Evolutionary conservation across 1,140 invertebrate genomes (phyloP), one percentile per base, ranked within the genome.

Genomic region (Dendroctonus ponderosae): DNA sequence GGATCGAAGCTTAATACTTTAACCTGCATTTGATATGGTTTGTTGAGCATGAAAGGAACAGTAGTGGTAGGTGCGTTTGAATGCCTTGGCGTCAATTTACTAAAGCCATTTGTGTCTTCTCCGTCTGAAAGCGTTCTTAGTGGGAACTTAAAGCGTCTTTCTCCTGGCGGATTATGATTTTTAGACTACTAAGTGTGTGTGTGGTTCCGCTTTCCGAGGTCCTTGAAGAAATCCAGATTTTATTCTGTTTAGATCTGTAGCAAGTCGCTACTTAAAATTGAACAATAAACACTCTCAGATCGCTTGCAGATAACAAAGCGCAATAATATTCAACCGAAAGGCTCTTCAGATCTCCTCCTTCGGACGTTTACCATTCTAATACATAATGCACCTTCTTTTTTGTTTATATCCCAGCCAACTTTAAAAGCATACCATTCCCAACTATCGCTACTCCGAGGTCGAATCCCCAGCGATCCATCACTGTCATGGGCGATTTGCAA

Each of bases 401-500:
- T 46, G 12, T 11, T 12, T 12, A 46, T 56, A 8, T n/a, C 39
- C 11, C 9, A 7, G 7, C 26, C 9, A 9, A 39, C 26, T 38
- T 56, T 56, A 56, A 41, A 41, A 56, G 53, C 11, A 12, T 46
- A 46, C 43, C 11, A n/a, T 51, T 41, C 11, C 38, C 50, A 26
- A 26, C 26, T 26, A 26, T 26, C 26, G 26, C 26, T 26, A 46
- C 8, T 46, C 12, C 43, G 8, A 9, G 41, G 53, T 41, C 53
- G 41, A 56, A 46, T 46, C 43, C 43, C 12, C 14, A 7, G 14
- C 49, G 42, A 58, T 58, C 56, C 56, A 58, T 58, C 56, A 58
- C 56, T 58, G 56, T 58, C 56, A 11, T 11, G 12, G 40, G 56
- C 15, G 43, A 58, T 58, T 58, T 58, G 56, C 56, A 26, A 44